phyloP scores from a whole-genome alignment of 2,113 vertebrate species.

The Rhinoptilus africanus region DNA sequence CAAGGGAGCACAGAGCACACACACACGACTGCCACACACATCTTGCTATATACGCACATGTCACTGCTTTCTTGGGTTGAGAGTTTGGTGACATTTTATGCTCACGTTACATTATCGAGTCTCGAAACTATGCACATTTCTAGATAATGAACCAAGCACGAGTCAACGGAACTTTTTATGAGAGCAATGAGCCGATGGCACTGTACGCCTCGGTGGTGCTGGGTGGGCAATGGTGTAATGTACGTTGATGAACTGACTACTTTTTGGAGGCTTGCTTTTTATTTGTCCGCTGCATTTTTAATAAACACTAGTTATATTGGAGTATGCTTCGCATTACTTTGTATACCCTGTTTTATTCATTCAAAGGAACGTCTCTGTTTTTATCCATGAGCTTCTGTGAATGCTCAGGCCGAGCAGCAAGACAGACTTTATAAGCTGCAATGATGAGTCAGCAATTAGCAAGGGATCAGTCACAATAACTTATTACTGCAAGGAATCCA shows the following conservation, averaged over 20 bases:
- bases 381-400: background rate
- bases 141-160: background rate
- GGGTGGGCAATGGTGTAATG: background rate
- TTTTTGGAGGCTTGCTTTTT: background rate
- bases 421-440: background rate
- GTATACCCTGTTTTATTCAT: background rate
- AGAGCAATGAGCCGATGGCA: background rate
- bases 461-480: background rate
- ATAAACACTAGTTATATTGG: slow-evolving; percentile 47
- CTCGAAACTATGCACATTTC: slow-evolving; percentile 34
- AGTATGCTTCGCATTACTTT: background rate
- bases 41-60: background rate
- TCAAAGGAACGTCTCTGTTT: background rate
- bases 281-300: slow-evolving; percentile 38
- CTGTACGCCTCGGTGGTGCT: background rate
- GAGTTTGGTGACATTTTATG: background rate
- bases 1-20: background rate
- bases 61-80: background rate
- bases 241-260: background rate
- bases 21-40: background rate
- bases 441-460: background rate
- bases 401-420: background rate
- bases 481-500: background rate
- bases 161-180: background rate
- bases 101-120: background rate